Evolutionary conservation across 2,797 vertebrate genomes (phyloP), one percentile per base, ranked within the genome.

Genomic region (Phalloptychus januarius): DNA sequence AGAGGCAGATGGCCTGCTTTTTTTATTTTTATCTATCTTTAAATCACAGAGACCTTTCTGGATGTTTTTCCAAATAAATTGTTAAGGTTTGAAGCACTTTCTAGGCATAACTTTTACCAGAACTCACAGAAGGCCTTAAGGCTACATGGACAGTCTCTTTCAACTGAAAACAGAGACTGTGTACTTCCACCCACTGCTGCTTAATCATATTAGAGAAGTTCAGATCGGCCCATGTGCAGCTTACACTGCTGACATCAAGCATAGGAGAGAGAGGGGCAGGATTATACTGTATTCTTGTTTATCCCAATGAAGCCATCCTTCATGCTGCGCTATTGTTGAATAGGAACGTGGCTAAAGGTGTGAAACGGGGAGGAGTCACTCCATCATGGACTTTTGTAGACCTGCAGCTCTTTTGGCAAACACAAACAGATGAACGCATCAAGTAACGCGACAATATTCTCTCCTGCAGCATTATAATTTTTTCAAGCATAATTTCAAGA

Each of bases 1-100:
- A 89, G 92, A 95, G 96, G 96, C 98, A 99, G 98, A 99, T 99
- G 98, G 97, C 96, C 97, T 95, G 90, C 91, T 93, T 91, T 86
- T 46, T 46, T 44, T 25, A n/a, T 56, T 56, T 25, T 83, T 63
- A 78, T 89, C 85, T 91, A 88, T 94, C 89, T 94, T 92, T 92
- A 87, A 86, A 90, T 85, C 78, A 73, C 46, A 11, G 20, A 73
- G 81, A 87, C 58, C 77, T 84, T 87, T 84, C 71, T 56, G 18
- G 20, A 70, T 54, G n/a, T 78, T 73, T 38, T 69, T 75, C 52
- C 63, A 83, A 0, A 74, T 83, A 15, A 1, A 25, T 20, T 45
- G 87, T 77, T 75, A 65, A 81, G 31, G 78, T 38, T 86, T 82
- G 45, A 0, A 56, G 16, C 5, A 31, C 18, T 81, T 83, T 31